Conservation (phyloP, 2,888 invertebrate species). For the Epirrhoe tristata region DNA sequence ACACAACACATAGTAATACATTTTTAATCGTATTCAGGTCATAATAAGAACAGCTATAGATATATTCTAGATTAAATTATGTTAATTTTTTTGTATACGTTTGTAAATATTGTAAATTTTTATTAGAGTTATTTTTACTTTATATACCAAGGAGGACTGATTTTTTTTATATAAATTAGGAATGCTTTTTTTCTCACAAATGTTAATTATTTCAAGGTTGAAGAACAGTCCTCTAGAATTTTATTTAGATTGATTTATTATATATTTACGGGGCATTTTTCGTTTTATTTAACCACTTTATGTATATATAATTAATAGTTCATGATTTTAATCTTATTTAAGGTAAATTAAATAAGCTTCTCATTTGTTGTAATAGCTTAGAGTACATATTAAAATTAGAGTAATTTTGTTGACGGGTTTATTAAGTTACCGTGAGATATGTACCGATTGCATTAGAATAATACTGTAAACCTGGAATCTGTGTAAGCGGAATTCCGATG, state of each 20-base stretch:
- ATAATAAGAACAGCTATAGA: background rate
- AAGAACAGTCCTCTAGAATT: slow-evolving; percentile 21
- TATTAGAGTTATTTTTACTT: slow-evolving; percentile 17
- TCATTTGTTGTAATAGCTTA: slow-evolving; percentile 15
- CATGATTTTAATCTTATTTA: background rate
- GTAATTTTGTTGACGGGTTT: slow-evolving; percentile 18
- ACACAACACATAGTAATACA: background rate
- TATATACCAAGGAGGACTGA: slow-evolving; percentile 30
- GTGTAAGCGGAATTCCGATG: background rate
- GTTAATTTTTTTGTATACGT: slow-evolving; percentile 13
- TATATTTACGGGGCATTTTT: slow-evolving; percentile 29
- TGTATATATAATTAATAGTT: slow-evolving; percentile 4
- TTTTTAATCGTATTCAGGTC: background rate
- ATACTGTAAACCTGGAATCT: background rate
- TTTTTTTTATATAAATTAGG: slow-evolving; percentile 27
- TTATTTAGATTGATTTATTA: slow-evolving; percentile 14
- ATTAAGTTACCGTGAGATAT: slow-evolving; percentile 11
- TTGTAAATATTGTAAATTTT: slow-evolving; percentile 32
- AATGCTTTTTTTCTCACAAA: slow-evolving; percentile 10
- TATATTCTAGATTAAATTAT: background rate
- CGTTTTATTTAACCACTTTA: background rate
- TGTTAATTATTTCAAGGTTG: background rate
- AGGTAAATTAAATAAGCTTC: slow-evolving; percentile 10
- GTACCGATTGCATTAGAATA: slow-evolving; percentile 6
- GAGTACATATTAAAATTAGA: slow-evolving; percentile 12